Conservation (phyloP, 1,140 invertebrate species). For the Drosophila littoralis region DNA sequence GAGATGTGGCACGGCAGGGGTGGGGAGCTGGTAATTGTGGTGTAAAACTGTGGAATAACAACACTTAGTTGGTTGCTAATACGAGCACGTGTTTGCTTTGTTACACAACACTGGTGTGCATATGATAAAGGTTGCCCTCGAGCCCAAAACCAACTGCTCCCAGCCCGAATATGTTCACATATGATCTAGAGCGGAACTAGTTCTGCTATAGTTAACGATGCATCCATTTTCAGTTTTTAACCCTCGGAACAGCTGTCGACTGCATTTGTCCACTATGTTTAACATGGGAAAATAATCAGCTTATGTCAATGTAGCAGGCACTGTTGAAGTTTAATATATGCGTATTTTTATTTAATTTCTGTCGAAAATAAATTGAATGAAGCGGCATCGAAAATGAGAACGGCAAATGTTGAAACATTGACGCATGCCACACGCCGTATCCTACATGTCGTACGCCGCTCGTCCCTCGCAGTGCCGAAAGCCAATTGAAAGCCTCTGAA, state of each 20-base stretch:
- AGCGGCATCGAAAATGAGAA: conserved; percentile 44
- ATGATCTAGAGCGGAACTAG: background rate
- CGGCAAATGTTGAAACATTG: conserved; percentile 61
- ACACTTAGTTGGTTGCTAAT: conserved; percentile 77
- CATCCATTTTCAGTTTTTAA: background rate
- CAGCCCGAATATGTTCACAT: background rate
- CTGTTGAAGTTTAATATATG: conserved; percentile 51
- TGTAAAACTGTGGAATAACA: conserved; percentile 80
- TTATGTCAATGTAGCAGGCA: conserved; percentile 42
- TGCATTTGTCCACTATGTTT: conserved; percentile 14
- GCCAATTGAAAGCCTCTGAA: conserved; percentile 59
- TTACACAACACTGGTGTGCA: conserved; percentile 42
- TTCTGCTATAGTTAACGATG: background rate
- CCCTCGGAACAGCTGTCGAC: conserved; percentile 10
- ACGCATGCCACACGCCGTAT: conserved; percentile 6
- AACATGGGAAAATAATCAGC: conserved; percentile 55
- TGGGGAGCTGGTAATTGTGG: conserved; percentile 69
- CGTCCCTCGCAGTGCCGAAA: conserved; percentile 18
- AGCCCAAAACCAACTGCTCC: background rate
- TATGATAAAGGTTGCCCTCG: background rate
- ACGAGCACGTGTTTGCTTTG: conserved; percentile 66
- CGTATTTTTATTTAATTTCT: conserved; percentile 80
- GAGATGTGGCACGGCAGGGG: background rate
- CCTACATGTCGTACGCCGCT: background rate
- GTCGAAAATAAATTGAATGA: conserved; percentile 70